These are phyloP conservation scores for Cephus nigrinus DNA, from an alignment of 2,888 invertebrate species.

Conservation along the genomic window DNA sequence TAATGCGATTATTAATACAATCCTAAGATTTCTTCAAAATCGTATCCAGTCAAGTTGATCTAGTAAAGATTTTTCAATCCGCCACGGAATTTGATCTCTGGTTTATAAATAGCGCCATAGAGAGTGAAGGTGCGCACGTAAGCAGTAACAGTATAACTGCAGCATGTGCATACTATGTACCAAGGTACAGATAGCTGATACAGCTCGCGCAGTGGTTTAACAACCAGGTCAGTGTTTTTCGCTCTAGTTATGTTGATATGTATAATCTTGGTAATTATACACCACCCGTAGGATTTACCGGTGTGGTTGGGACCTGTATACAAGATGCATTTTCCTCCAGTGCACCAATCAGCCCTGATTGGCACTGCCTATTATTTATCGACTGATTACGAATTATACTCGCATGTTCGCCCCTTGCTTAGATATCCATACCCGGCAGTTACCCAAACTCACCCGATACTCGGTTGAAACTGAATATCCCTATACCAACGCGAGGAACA, in stretches of 20 bases:
- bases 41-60: slow-evolving; percentile 23
- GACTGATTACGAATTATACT: slow-evolving; percentile 2
- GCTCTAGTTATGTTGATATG: slow-evolving; percentile 59
- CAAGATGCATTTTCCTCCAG: slow-evolving; percentile 39
- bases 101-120: slow-evolving; percentile 45
- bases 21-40: neutral
- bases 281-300: slow-evolving; percentile 42
- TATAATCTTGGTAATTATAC: slow-evolving; percentile 57
- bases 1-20: neutral
- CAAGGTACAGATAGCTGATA: slow-evolving; percentile 5
- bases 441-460: neutral
- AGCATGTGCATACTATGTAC: slow-evolving; percentile 6
- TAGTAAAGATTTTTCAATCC: slow-evolving; percentile 39
- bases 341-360: slow-evolving; percentile 46
- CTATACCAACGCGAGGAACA: neutral
- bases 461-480: neutral
- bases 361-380: slow-evolving; percentile 45
- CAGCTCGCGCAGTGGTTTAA: slow-evolving; percentile 44
- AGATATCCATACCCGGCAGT: neutral
- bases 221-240: slow-evolving; percentile 57
- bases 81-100: slow-evolving; percentile 43
- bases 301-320: slow-evolving; percentile 21
- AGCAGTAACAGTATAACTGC: slow-evolving; percentile 2
- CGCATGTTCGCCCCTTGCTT: neutral
- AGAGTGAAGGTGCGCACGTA: slow-evolving; percentile 39